phyloP scores from a whole-genome alignment of 2,888 invertebrate genomes.

The Criorhina ranunculi region DNA sequence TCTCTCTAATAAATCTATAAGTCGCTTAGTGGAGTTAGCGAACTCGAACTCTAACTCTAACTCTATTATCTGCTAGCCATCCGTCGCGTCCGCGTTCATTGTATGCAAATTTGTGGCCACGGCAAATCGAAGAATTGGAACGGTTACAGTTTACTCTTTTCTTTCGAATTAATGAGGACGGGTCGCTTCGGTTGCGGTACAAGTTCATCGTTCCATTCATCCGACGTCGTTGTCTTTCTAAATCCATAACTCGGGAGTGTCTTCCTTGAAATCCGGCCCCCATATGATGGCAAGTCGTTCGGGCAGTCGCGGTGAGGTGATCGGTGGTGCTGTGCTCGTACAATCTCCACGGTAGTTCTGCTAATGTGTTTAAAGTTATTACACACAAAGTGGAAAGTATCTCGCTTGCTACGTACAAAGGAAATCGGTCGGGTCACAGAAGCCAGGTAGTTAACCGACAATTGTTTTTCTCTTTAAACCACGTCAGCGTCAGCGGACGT shows the following conservation, averaged over 20 bases:
- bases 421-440: constrained; percentile 74
- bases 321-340: constrained; percentile 6
- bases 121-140: constrained; percentile 74
- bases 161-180: constrained; percentile 58
- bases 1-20: constrained; percentile 69
- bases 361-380: constrained; percentile 62
- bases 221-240: constrained; percentile 32
- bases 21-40: constrained; percentile 5
- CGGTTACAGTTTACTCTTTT: constrained; percentile 52
- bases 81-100: constrained; percentile 35
- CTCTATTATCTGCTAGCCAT: background rate
- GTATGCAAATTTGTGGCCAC: constrained; percentile 65
- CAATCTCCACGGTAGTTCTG: constrained; percentile 50
- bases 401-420: constrained; percentile 56
- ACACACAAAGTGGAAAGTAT: constrained; percentile 70
- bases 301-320: constrained; percentile 5
- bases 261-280: constrained; percentile 53
- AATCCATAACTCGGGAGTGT: constrained; percentile 64
- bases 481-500: constrained; percentile 68
- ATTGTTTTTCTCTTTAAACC: constrained; percentile 68
- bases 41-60: background rate
- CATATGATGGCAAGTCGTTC: constrained; percentile 39
- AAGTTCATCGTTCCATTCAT: constrained; percentile 64
- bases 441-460: constrained; percentile 76
- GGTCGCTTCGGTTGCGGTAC: constrained; percentile 31